These are phyloP conservation scores for Gymnocephalus cernua DNA, from an alignment of 2,113 vertebrate species.

Conservation along the genomic window DNA sequence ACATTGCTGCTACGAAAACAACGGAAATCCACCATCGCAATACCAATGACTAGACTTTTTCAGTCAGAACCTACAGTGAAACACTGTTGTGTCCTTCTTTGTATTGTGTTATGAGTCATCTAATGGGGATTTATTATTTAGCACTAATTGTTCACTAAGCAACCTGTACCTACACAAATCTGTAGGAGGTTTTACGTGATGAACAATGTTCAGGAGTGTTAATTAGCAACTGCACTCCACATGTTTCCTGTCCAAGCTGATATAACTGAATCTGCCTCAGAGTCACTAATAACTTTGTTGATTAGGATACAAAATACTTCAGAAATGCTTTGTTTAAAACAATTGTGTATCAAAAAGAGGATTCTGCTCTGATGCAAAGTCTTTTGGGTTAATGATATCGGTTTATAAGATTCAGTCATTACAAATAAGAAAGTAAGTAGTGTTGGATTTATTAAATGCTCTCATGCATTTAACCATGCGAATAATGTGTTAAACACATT, in stretches of 20 bases:
- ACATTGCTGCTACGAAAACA: not conserved
- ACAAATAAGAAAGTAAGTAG: too few species aligned
- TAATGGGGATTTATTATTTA: not conserved
- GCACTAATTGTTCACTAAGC: not conserved
- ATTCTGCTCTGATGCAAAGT: not conserved
- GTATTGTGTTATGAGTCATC: not conserved
- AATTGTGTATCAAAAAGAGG: not conserved
- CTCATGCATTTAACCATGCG: slow-evolving; percentile 33
- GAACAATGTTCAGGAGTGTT: not conserved
- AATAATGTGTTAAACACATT: slow-evolving; percentile 48
- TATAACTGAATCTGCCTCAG: not conserved
- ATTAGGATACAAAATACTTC: not conserved
- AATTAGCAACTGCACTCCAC: not conserved
- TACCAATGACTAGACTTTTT: not conserved
- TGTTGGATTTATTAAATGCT: slow-evolving; percentile 22
- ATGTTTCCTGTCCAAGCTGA: not conserved
- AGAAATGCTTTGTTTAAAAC: not conserved
- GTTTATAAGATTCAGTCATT: not conserved
- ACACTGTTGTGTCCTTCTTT: not conserved
- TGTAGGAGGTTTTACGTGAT: not conserved
- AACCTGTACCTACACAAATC: not conserved
- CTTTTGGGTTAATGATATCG: not conserved
- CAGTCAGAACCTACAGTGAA: not conserved
- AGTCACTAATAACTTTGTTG: not conserved
- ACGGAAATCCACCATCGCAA: not conserved